Percentiles rank a stretch among this genome's conserved stretches.
Evolutionary conservation across 2,797 vertebrate genomes (phyloP).

Genomic region (Molossus molossus): DNA sequence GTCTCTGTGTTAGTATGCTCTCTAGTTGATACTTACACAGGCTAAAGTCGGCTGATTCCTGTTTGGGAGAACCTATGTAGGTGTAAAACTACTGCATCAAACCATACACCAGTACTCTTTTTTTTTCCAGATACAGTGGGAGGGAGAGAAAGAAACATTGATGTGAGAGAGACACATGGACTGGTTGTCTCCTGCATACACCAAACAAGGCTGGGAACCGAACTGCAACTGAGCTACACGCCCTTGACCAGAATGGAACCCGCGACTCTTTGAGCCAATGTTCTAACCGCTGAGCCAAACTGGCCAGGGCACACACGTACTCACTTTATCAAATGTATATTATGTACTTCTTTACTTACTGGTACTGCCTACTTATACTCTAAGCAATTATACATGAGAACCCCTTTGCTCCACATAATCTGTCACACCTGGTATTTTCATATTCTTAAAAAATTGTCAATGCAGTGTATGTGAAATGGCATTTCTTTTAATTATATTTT

Average conservation of each 20-base stretch:
- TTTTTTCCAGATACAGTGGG: background rate
- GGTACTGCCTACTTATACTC: background rate
- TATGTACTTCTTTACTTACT: background rate
- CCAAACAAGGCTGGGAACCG: too few relatives aligned
- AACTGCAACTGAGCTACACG: too few relatives aligned
- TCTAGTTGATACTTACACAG: background rate
- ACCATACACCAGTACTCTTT: background rate
- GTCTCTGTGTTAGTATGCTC: background rate
- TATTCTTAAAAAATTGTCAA: background rate
- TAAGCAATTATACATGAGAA: background rate
- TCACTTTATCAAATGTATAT: background rate
- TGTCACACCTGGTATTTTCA: background rate
- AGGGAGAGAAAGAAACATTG: too few relatives aligned
- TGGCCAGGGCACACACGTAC: too few relatives aligned
- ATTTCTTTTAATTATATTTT: slow-evolving; percentile 55
- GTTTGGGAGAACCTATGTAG: background rate
- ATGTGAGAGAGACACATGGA: too few relatives aligned
- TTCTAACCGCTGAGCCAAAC: too few relatives aligned
- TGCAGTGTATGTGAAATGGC: background rate
- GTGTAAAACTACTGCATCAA: background rate
- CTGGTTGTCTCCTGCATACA: too few relatives aligned
- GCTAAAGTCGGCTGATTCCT: background rate
- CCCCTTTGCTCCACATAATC: background rate
- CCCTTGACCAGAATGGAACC: too few relatives aligned
- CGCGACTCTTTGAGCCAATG: too few relatives aligned